Evolutionary conservation across 2,113 vertebrate species (phyloP), one percentile per base, ranked within the genome.

Genomic region (Protobothrops flavoviridis): DNA sequence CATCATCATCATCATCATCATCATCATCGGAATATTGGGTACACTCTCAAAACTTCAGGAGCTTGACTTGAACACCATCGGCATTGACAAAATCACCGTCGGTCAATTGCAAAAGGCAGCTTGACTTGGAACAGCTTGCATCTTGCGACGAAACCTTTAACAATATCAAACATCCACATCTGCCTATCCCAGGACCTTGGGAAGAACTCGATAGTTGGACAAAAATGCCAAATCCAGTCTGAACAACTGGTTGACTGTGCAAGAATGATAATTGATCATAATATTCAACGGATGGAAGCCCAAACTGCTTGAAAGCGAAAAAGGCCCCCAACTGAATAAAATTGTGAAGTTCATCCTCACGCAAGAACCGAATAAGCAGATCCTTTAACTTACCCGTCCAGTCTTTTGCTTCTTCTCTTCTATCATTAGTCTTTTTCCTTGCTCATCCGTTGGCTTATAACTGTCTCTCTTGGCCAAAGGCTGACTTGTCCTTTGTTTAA

Each of bases 381-480:
- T 55, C 53, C 8, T 87, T 56, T 48, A 88, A 85, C 92, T 97
- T 97, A 98, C 98, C 97, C 97, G 96, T 96, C 98, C 96, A 0
- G 11, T 91, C 0, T 3, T 93, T 26, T 50, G 10, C 5, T 74
- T n/a, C 90, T 96, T 96, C 69, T 85, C 94, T 89, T 43, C 94
- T 3, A 92, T 87, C 0, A 93, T 43, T 87, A 29, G 93, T 90
- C 86, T 50, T 23, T 2, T 2, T 20, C 11, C 26, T 0, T 56
- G 64, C 61, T 93, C 94, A 86, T 64, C 91, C 61, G 61, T 33
- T 23, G 92, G 39, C 23, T 12, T 4, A 21, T 8, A 3, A 0
- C 48, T 52, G 11, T 21, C 94, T 95, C 69, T 93, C 88, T 10
- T 17, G 85, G 94, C 39, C 59, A 89, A 43, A 15, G 86, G n/a